A percentile compares a stretch with the other conserved stretches of the same genome.
Conservation (phyloP, 1,140 invertebrate species). For the Gryllus bimaculatus region DNA sequence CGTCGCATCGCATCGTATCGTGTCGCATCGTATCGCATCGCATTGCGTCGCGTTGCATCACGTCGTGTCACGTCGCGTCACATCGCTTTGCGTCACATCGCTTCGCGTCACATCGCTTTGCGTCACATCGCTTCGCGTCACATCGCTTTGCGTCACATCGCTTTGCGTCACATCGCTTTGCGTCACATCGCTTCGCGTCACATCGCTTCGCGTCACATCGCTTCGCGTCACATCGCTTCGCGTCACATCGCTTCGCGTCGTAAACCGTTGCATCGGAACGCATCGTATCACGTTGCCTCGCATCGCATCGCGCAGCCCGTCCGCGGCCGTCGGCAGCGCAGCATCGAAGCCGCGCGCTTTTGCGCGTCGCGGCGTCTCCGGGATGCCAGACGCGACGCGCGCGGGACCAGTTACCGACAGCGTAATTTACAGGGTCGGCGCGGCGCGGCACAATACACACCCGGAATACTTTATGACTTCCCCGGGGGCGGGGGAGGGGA, state of each 20-base stretch:
- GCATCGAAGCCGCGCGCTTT: too few species aligned
- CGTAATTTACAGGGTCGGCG: too few species aligned
- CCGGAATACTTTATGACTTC: too few species aligned
- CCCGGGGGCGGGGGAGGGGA: too few species aligned
- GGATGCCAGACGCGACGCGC: too few species aligned
- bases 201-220: background rate
- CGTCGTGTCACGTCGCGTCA: background rate
- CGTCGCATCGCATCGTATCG: background rate
- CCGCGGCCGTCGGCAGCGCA: too few species aligned
- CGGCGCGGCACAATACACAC: too few species aligned
- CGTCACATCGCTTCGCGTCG: too few species aligned
- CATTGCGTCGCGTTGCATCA: too few species aligned
- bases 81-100: background rate
- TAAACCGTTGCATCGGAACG: background rate
- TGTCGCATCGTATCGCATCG: background rate
- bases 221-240: background rate
- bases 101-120: background rate
- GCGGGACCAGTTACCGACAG: too few species aligned
- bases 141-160: background rate
- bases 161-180: background rate
- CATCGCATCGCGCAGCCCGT: too few species aligned
- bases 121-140: background rate
- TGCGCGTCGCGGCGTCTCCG: too few species aligned
- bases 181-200: background rate
- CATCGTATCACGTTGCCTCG: background rate